Base-by-base conservation (phyloP, 2,888 invertebrate genomes). In the Venusia cambrica region DNA sequence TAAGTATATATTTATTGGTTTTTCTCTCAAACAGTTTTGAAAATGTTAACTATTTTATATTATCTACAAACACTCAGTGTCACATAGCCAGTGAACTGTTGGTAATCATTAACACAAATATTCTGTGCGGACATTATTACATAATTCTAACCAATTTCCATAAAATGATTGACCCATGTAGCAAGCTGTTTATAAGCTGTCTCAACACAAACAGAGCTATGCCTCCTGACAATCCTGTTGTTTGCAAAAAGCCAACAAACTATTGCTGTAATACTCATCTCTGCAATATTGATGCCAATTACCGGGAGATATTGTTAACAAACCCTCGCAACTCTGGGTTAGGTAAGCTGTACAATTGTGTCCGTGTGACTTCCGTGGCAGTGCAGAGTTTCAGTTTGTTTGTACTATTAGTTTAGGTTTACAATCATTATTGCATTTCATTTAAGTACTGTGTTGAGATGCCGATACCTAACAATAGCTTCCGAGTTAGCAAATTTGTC, bases 131-230 rank as follows among this genome's bases (percentile, higher is more conserved):
- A 25, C 14, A 14, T 9, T 12, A 5, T 18, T 13, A 4, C 12
- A 54, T n/a, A n/a, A n/a, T 69, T 62, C 62, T 77, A 74, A 78
- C 57, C 54, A 59, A 68, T 70, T 74, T 64, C 63, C 67, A 66
- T 73, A 54, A 57, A 73, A 73, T 69, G 60, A 38, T 28, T 32
- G 32, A 68, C 71, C 67, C 70, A 63, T 75, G 64, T 78, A 81
- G 81, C 55, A 70, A 67, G 74, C 70, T 81, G 79, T 68, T 63
- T 59, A 87, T 90, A 89, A 88, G 90, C 89, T 90, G 88, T 88
- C 74, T 80, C 84, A 74, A 67, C 72, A 54, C 53, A 57, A 61
- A 54, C 51, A 71, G 68, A 64, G 85, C 88, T 64, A 88, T 90
- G 68, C 90, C 90, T 71, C 90, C 89, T 54, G 88, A 73, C 52